Evolutionary conservation across 1,140 invertebrate genomes (phyloP).

Genomic region (Leptopilina clavipes): DNA sequence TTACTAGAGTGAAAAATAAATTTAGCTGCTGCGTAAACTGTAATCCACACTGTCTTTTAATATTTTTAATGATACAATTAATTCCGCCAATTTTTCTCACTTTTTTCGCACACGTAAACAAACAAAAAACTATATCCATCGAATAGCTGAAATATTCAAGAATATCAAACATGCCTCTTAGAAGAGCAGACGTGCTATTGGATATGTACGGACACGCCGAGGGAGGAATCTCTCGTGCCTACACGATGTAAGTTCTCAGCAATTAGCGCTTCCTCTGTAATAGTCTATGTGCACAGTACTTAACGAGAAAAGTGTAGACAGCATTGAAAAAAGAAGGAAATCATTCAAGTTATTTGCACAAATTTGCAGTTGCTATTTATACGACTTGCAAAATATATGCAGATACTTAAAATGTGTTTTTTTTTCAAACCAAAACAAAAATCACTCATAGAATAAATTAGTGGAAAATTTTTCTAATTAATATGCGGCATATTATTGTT

Average conservation of each 20-base stretch:
- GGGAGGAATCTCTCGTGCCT: conserved; percentile 56
- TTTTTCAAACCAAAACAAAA: no score
- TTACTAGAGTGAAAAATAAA: no score
- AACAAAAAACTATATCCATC: background rate
- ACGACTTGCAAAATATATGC: background rate
- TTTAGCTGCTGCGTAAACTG: no score
- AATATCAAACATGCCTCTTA: conserved; percentile 49
- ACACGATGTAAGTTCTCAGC: conserved; percentile 57
- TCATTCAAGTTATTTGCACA: background rate
- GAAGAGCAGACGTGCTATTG: conserved; percentile 57
- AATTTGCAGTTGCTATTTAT: background rate
- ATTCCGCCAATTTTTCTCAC: no score
- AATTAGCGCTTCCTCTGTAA: conserved; percentile 38
- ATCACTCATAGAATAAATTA: no score
- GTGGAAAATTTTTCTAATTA: background rate
- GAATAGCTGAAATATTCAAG: background rate
- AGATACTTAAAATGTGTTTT: background rate
- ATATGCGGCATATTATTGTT: background rate
- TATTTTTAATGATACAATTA: no score
- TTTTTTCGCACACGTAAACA: no score
- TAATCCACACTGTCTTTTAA: no score
- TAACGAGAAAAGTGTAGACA: conserved; percentile 7
- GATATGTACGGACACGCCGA: conserved; percentile 60
- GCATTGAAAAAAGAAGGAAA: conserved; percentile 2
- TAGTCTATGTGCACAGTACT: conserved; percentile 10